Evolutionary conservation across 2,888 invertebrate species (phyloP).

Genomic region (Macrophya alboannulata): DNA sequence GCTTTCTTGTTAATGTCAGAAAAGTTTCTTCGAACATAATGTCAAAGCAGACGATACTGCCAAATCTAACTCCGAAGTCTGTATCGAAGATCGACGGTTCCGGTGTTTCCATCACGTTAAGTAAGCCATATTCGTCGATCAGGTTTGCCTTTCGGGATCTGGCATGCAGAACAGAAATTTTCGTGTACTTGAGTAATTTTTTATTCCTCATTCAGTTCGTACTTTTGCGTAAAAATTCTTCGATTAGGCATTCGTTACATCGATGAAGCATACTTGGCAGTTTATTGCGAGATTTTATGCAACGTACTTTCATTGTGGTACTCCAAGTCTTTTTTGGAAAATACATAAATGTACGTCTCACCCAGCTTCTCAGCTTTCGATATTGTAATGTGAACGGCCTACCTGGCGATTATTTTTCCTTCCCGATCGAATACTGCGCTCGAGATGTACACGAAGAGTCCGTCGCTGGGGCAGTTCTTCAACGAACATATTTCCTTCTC

Average conservation of each 20-base stretch:
- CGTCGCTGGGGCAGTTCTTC: slow-evolving; percentile 72
- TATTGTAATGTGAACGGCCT: background rate
- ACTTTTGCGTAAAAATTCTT: background rate
- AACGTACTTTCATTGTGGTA: background rate
- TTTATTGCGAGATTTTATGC: too few relatives aligned
- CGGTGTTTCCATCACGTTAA: slow-evolving; percentile 68
- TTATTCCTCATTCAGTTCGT: background rate
- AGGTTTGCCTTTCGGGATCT: slow-evolving; percentile 71
- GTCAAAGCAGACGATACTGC: slow-evolving; percentile 83
- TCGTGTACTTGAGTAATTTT: background rate
- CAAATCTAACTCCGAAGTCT: slow-evolving; percentile 82
- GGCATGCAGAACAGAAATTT: background rate
- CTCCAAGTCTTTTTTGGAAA: background rate
- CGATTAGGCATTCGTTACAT: background rate
- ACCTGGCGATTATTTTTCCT: slow-evolving; percentile 82
- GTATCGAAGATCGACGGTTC: slow-evolving; percentile 80
- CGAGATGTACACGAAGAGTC: slow-evolving; percentile 80
- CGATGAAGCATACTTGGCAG: background rate
- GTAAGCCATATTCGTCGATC: slow-evolving; percentile 78
- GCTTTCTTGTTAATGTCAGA: slow-evolving; percentile 76
- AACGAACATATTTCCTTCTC: slow-evolving; percentile 77
- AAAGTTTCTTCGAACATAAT: slow-evolving; percentile 81
- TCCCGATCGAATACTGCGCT: slow-evolving; percentile 82
- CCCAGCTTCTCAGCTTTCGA: too few relatives aligned
- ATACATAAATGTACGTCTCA: background rate